Percentiles rank a stretch among this genome's conserved stretches.
These are phyloP conservation scores for Diglossa cyanea DNA, from an alignment of 2,797 vertebrate genomes.

Conservation along the genomic window DNA sequence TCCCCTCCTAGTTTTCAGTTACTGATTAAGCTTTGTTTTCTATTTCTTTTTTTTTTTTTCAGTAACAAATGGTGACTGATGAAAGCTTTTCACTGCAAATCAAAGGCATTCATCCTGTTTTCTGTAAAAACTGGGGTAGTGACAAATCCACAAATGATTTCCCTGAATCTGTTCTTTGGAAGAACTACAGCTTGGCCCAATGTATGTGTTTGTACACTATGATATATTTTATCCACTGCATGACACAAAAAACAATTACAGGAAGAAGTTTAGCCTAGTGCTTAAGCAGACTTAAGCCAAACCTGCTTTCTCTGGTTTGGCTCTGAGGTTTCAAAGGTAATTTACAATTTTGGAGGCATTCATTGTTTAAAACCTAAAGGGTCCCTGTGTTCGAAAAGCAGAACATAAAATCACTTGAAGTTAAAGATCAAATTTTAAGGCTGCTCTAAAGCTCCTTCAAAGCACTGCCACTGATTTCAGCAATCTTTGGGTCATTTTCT, in stretches of 20 bases:
- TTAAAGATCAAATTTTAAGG: neutral
- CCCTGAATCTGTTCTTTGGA: neutral
- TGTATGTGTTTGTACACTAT: neutral
- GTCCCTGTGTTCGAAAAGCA: neutral
- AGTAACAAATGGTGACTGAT: constrained; percentile 16
- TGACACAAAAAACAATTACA: neutral
- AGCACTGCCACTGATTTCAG: neutral
- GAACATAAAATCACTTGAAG: neutral
- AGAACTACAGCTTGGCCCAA: neutral
- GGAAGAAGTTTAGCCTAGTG: neutral
- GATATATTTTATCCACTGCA: neutral
- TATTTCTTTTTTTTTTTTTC: neutral
- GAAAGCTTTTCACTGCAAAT: constrained; percentile 43
- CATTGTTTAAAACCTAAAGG: neutral
- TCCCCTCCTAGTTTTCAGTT: neutral
- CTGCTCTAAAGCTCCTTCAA: neutral
- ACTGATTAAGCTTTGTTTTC: neutral
- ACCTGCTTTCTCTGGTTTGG: neutral
- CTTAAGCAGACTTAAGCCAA: neutral
- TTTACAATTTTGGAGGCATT: neutral
- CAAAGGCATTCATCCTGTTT: constrained; percentile 29
- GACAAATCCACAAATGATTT: neutral
- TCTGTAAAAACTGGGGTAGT: neutral
- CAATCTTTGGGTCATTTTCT: neutral
- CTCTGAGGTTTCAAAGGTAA: neutral